phyloP scores from a whole-genome alignment of 2,113 vertebrate genomes.

The Myotis yumanensis region DNA sequence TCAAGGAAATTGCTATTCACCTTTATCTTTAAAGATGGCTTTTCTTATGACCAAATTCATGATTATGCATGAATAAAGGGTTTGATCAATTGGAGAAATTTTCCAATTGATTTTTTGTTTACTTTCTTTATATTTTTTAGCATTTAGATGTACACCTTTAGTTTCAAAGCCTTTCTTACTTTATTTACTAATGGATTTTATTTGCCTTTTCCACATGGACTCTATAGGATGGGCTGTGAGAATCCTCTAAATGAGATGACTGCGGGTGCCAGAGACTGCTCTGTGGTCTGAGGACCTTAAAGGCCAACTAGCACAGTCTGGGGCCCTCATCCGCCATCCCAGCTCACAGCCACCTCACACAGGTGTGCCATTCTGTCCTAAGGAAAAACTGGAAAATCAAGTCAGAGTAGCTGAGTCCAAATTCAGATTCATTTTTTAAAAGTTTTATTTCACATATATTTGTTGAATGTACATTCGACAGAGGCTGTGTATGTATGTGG shows the following conservation, averaged over 20 bases:
- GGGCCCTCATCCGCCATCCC: background rate
- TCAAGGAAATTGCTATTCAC: slow-evolving; percentile 66
- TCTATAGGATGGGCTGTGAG: background rate
- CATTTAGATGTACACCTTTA: background rate
- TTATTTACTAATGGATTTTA: slow-evolving; percentile 29
- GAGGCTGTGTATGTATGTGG: background rate
- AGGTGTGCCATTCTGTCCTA: background rate
- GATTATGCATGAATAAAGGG: slow-evolving; percentile 57
- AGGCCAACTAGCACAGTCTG: background rate
- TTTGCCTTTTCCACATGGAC: background rate
- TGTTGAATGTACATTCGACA: background rate
- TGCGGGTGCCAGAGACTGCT: background rate
- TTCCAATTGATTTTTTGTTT: slow-evolving; percentile 35
- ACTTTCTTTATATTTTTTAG: slow-evolving; percentile 3
- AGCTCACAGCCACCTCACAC: background rate
- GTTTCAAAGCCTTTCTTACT: slow-evolving; percentile 32
- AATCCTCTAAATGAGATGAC: background rate
- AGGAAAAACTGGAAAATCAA: background rate
- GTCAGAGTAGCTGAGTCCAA: background rate
- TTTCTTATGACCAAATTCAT: slow-evolving; percentile 63
- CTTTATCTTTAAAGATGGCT: slow-evolving; percentile 66
- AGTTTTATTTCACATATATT: background rate
- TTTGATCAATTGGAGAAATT: slow-evolving; percentile 55
- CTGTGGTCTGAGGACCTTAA: background rate
- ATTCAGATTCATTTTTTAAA: background rate